phyloP scores from a whole-genome alignment of 2,888 invertebrate species.

The Pseudococcus longispinus region DNA sequence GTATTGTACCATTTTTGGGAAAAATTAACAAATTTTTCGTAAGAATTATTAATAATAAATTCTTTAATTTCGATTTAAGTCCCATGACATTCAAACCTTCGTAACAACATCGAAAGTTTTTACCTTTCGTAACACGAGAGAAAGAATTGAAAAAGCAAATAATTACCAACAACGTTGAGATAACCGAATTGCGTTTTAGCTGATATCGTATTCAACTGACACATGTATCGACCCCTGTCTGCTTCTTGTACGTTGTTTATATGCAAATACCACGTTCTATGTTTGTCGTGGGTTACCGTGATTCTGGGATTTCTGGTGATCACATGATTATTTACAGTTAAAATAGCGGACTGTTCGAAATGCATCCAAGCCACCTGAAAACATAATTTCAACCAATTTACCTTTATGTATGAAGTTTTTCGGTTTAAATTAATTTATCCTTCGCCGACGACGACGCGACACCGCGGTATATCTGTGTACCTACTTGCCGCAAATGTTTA shows the following conservation, averaged over 20 bases:
- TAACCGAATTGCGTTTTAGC: slow-evolving; percentile 93
- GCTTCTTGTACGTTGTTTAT: slow-evolving; percentile 90
- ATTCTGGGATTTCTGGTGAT: slow-evolving; percentile 92
- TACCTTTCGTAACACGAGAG: background rate
- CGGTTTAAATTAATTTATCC: slow-evolving; percentile 43
- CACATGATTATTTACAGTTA: slow-evolving; percentile 92
- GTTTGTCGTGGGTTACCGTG: slow-evolving; percentile 90
- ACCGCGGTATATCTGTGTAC: background rate
- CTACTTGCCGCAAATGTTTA: slow-evolving; percentile 31
- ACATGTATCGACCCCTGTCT: slow-evolving; percentile 92
- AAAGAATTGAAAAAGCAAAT: slow-evolving; percentile 1
- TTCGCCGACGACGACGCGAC: background rate
- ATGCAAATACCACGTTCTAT: slow-evolving; percentile 91
- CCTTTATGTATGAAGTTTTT: slow-evolving; percentile 27
- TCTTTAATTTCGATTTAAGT: too few species aligned
- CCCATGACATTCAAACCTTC: background rate
- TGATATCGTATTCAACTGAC: slow-evolving; percentile 90
- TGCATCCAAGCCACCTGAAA: slow-evolving; percentile 95
- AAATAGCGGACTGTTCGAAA: slow-evolving; percentile 90
- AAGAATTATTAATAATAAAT: too few species aligned
- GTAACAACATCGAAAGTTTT: background rate
- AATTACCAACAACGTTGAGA: slow-evolving; percentile 89
- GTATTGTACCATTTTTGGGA: too few species aligned
- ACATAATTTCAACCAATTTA: slow-evolving; percentile 42
- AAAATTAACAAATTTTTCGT: too few species aligned